Evolutionary conservation across 2,113 vertebrate genomes (phyloP), one percentile per base, ranked within the genome.

Genomic region (Tragelaphus buxtoni): DNA sequence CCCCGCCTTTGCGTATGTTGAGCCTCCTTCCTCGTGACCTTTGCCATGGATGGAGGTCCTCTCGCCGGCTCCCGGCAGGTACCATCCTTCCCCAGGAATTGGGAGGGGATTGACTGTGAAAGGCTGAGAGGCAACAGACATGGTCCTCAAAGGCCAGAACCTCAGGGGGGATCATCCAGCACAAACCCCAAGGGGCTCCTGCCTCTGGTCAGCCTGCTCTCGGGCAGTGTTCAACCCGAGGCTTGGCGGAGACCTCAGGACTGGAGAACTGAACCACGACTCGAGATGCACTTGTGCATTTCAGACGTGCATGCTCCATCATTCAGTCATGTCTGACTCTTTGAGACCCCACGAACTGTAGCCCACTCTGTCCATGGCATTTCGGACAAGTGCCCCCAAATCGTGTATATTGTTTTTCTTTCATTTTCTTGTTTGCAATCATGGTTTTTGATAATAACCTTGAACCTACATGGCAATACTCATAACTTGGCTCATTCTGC

Each of bases 401-500:
- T 42, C 11, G 13, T 4, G 2, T 55, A 6, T 4, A 1, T 39
- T 49, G 24, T 14, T 49, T 49, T 85, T 28, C 39, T 56, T 24
- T 69, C 17, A 2, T 76, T 86, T 42, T 49, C 55, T 35, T 69
- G 65, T 45, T 56, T 11, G 20, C 17, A 11, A 4, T 51, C 47
- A 0, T n/a, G 7, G 9, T 26, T 42, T 88, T 51, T 6, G 8
- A 47, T n/a, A 28, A 60, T 45, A 49, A 26, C 49, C 55, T 58
- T 8, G 4, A 87, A 56, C 16, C 22, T 22, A 4, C 3, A 2
- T 12, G 6, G 13, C 30, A 8, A 2, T 7, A 1, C 20, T 65
- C 42, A 13, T 6, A 7, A 49, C 53, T n/a, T 20, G 0, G 0
- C 42, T 63, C 30, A 0, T 32, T 45, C 92, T 45, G 32, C 7